Conservation (phyloP, 1,140 invertebrate genomes). For the Cydia pomonella region DNA sequence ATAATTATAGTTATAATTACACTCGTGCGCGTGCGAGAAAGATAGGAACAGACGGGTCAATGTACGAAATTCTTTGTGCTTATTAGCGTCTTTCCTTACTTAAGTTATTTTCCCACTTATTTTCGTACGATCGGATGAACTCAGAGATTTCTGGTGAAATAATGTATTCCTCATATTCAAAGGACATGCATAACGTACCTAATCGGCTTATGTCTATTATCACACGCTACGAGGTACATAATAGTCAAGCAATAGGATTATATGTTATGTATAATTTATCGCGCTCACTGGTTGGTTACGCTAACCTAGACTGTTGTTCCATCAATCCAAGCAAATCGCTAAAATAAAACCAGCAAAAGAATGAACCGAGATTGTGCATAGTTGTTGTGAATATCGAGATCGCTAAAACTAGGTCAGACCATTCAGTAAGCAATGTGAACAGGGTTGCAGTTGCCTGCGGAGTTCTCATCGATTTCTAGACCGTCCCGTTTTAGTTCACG, state of each 20-base stretch:
- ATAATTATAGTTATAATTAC: no score
- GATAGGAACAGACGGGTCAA: no score
- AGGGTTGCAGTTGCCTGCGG: conserved; percentile 26
- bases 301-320: not conserved
- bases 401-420: not conserved
- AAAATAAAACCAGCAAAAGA: not conserved
- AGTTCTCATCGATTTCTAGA: conserved; percentile 39
- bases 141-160: not conserved
- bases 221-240: conserved; percentile 7
- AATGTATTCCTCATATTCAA: not conserved
- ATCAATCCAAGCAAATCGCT: not conserved
- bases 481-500: conserved; percentile 37
- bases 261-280: conserved; percentile 20
- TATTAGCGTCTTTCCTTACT: no score
- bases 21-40: no score
- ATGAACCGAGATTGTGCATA: not conserved
- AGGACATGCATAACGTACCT: not conserved
- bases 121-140: not conserved
- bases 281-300: not conserved
- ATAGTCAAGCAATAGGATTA: conserved; percentile 16
- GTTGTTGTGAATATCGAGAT: not conserved
- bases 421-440: not conserved
- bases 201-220: conserved; percentile 8
- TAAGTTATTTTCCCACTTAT: no score
- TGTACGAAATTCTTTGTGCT: no score